Percentiles rank a stretch among this genome's conserved stretches.
These are phyloP conservation scores for Coelinius sp. DNA, from an alignment of 2,888 invertebrate species.

Conservation along the genomic window DNA sequence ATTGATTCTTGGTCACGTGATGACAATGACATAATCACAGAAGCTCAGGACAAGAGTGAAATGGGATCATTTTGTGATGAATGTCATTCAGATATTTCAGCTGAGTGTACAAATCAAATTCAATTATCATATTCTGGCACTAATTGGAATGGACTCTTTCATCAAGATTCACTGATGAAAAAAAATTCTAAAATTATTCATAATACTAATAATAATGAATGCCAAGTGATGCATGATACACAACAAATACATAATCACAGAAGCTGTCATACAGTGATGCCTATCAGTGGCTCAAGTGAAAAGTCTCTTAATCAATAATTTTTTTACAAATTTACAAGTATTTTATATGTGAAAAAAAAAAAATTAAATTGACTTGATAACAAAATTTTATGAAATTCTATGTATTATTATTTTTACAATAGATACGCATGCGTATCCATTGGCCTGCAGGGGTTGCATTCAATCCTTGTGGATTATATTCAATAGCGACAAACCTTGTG, in stretches of 20 bases:
- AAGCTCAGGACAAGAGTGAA: constrained; percentile 52
- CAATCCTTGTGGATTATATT: constrained; percentile 55
- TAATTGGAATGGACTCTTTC: constrained; percentile 54
- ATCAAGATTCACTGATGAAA: constrained; percentile 46
- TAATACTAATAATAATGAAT: constrained; percentile 52
- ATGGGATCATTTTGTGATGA: constrained; percentile 54
- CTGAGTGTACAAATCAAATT: constrained; percentile 41
- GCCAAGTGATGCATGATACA: constrained; percentile 39
- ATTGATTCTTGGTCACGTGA: constrained; percentile 21
- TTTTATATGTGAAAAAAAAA: background rate
- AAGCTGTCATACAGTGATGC: constrained; percentile 58
- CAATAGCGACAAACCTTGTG: constrained; percentile 58
- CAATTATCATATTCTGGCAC: constrained; percentile 56
- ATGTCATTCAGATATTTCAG: constrained; percentile 53
- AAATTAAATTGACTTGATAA: no score
- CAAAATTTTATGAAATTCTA: no score
- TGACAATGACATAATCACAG: constrained; percentile 30
- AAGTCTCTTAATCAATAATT: constrained; percentile 36
- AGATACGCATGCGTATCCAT: constrained; percentile 60
- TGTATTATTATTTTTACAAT: no score
- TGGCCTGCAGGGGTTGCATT: constrained; percentile 44
- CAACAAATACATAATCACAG: constrained; percentile 55
- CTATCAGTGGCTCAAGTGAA: constrained; percentile 55
- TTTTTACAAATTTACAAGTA: constrained; percentile 19
- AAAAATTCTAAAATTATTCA: constrained; percentile 50